phyloP scores from a whole-genome alignment of 2,888 invertebrate species.

The Hypomecis atomaria region DNA sequence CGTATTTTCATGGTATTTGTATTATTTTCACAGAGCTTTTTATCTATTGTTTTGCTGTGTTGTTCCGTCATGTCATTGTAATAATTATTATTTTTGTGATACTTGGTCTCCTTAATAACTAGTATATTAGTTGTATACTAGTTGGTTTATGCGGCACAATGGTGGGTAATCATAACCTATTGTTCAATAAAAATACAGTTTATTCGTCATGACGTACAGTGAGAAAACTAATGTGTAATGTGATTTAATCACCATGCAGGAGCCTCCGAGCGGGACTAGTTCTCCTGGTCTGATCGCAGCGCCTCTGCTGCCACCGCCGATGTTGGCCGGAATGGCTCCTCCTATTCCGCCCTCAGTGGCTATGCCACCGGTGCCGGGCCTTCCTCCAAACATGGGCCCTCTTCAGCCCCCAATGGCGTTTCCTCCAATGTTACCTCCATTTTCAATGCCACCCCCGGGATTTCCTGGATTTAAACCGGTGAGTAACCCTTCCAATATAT shows the following conservation, averaged over 20 bases:
- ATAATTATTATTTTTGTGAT: no score
- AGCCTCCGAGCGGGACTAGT: conserved; percentile 68
- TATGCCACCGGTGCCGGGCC: conserved; percentile 80
- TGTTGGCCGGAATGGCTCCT: conserved; percentile 78
- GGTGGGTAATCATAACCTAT: no score
- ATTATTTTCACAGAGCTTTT: no score
- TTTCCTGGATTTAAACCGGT: conserved; percentile 83
- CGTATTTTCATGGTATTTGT: no score
- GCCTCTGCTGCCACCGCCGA: conserved; percentile 70
- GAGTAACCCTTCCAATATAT: conserved; percentile 38
- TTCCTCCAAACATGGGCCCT: conserved; percentile 73
- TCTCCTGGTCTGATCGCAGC: conserved; percentile 72
- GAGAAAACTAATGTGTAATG: no score
- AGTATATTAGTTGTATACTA: no score
- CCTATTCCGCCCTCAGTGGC: conserved; percentile 81
- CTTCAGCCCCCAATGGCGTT: conserved; percentile 81
- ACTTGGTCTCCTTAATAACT: no score
- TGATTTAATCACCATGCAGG: conserved; percentile 49
- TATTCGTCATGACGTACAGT: no score
- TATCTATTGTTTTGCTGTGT: no score
- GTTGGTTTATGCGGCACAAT: no score
- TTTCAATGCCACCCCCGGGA: conserved; percentile 92
- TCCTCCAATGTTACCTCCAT: conserved; percentile 88
- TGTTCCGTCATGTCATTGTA: no score
- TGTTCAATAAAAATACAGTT: no score